Evolutionary conservation across 1,140 invertebrate genomes (phyloP).

Genomic region (Lepidurus arcticus): DNA sequence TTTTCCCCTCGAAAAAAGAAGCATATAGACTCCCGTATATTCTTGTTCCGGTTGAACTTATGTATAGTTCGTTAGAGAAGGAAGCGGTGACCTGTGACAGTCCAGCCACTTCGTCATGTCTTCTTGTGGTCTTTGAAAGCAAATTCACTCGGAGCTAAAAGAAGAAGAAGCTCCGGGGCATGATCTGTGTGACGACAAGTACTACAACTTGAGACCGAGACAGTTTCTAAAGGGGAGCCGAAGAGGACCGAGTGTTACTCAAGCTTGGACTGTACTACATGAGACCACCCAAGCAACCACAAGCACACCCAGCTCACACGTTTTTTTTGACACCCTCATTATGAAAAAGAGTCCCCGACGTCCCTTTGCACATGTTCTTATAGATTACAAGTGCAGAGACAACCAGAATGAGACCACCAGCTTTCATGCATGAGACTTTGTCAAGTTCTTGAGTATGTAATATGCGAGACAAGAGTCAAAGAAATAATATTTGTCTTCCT

Average conservation of each 20-base stretch:
- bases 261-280: background rate
- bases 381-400: slow-evolving; percentile 12
- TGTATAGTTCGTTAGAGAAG: background rate
- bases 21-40: too few species aligned
- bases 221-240: background rate
- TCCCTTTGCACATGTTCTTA: background rate
- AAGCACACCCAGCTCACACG: background rate
- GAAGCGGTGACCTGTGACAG: slow-evolving; percentile 4
- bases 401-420: slow-evolving; percentile 14
- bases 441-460: too few species aligned
- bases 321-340: slow-evolving; percentile 22
- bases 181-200: slow-evolving; percentile 6
- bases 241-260: background rate
- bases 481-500: background rate
- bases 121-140: background rate
- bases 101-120: background rate
- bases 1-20: too few species aligned
- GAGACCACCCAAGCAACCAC: background rate
- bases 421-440: background rate
- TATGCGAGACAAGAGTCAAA: too few species aligned
- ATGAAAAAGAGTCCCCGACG: background rate
- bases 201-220: slow-evolving; percentile 10
- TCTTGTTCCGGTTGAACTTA: background rate
- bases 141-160: background rate
- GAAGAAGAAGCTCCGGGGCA: background rate